Conservation (phyloP, 2,888 invertebrate species). For the Euphydryas editha region DNA sequence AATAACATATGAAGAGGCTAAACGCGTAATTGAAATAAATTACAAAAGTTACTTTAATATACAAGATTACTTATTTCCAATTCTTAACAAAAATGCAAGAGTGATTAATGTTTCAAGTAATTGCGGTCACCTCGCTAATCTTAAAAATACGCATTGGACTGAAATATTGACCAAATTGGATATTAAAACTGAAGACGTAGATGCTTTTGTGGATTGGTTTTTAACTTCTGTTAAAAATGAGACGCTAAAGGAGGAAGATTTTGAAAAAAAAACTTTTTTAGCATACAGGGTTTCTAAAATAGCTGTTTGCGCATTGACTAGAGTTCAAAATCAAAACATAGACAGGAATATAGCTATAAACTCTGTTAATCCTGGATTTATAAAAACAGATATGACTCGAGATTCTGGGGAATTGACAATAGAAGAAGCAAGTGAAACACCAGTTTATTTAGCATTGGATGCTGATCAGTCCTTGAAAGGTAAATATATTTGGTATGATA, state of each 20-base stretch:
- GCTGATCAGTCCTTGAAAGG: slow-evolving; percentile 48
- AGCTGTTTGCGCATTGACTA: slow-evolving; percentile 46
- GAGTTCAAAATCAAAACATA: slow-evolving; percentile 45
- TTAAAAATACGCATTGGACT: slow-evolving; percentile 48
- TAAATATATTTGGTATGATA: slow-evolving; percentile 50
- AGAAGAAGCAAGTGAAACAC: slow-evolving; percentile 43
- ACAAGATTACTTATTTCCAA: slow-evolving; percentile 47
- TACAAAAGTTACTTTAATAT: slow-evolving; percentile 48
- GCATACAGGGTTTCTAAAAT: slow-evolving; percentile 48
- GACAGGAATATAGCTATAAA: slow-evolving; percentile 45
- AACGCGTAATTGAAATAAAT: slow-evolving; percentile 48
- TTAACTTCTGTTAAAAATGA: slow-evolving; percentile 46
- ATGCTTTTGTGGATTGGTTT: slow-evolving; percentile 49
- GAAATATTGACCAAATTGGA: slow-evolving; percentile 43
- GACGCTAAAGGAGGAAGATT: slow-evolving; percentile 45
- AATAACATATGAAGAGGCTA: slow-evolving; percentile 49
- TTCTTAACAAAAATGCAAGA: slow-evolving; percentile 48
- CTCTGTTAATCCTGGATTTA: slow-evolving; percentile 49
- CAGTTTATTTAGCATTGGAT: slow-evolving; percentile 48
- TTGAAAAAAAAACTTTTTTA: slow-evolving; percentile 42
- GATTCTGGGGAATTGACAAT: slow-evolving; percentile 39
- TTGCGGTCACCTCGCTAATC: slow-evolving; percentile 49
- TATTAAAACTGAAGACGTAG: slow-evolving; percentile 43
- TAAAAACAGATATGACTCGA: slow-evolving; percentile 47
- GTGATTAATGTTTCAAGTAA: slow-evolving; percentile 50